Percentiles rank a stretch among this genome's conserved stretches.
Conservation (phyloP, 2,888 invertebrate species). For the Heliconius hortense region DNA sequence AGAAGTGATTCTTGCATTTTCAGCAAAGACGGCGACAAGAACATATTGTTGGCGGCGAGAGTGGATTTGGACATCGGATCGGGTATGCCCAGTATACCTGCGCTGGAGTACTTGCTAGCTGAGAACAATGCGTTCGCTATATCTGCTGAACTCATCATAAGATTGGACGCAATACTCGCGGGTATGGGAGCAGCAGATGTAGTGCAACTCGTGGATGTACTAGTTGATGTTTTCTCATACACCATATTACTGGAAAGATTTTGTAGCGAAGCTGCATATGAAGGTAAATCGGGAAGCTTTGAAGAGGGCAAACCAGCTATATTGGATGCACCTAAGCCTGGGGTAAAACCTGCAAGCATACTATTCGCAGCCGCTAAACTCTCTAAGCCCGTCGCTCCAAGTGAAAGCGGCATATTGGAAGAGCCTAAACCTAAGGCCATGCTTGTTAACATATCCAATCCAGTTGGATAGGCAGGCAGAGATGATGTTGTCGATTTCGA, state of each 20-base stretch:
- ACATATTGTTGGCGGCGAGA: slow-evolving; percentile 89
- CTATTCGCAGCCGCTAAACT: slow-evolving; percentile 78
- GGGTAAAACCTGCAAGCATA: slow-evolving; percentile 71
- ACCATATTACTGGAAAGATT: slow-evolving; percentile 70
- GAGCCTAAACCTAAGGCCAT: slow-evolving; percentile 77
- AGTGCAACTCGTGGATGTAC: slow-evolving; percentile 77
- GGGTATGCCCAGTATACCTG: slow-evolving; percentile 84
- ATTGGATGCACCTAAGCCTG: slow-evolving; percentile 67
- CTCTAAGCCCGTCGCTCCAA: slow-evolving; percentile 71
- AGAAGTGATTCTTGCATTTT: slow-evolving; percentile 86
- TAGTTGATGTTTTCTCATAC: slow-evolving; percentile 72
- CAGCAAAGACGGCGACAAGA: slow-evolving; percentile 87
- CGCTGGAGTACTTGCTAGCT: slow-evolving; percentile 84
- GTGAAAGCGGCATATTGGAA: slow-evolving; percentile 68
- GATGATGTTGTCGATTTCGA: slow-evolving; percentile 81
- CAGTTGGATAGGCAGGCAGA: slow-evolving; percentile 74
- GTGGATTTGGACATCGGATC: slow-evolving; percentile 90
- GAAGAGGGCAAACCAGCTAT: slow-evolving; percentile 69
- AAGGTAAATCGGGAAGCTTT: slow-evolving; percentile 75
- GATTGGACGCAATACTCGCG: slow-evolving; percentile 81
- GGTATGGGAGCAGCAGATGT: slow-evolving; percentile 76
- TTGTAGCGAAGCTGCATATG: slow-evolving; percentile 73
- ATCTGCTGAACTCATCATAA: slow-evolving; percentile 84
- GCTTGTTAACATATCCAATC: slow-evolving; percentile 77
- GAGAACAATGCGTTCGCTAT: slow-evolving; percentile 86